phyloP scores from a whole-genome alignment of 2,888 invertebrate genomes.

The Subacronicta megacephala region DNA sequence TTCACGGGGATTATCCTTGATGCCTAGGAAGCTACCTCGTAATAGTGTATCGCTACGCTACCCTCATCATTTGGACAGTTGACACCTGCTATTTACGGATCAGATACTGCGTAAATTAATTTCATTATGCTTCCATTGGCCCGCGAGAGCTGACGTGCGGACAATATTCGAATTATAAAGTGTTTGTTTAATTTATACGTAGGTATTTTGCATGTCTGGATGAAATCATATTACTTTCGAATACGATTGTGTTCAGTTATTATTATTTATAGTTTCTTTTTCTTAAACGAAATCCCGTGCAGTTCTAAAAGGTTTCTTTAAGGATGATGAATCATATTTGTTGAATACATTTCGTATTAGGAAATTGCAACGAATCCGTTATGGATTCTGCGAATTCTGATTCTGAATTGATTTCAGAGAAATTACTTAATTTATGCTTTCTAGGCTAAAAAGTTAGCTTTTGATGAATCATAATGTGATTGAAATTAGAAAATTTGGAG shows the following conservation, averaged over 20 bases:
- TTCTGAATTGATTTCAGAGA: too few relatives aligned
- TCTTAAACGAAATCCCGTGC: too few relatives aligned
- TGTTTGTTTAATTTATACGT: conserved; percentile 24
- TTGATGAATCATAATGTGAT: too few relatives aligned
- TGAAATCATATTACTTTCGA: neutral
- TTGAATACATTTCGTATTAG: too few relatives aligned
- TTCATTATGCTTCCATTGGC: conserved; percentile 52
- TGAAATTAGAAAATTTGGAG: too few relatives aligned
- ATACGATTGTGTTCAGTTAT: neutral
- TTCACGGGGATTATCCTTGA: conserved; percentile 12
- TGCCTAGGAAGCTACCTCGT: conserved; percentile 14
- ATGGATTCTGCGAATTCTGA: too few relatives aligned
- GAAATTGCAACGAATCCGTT: too few relatives aligned
- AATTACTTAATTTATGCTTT: too few relatives aligned
- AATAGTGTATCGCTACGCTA: conserved; percentile 41
- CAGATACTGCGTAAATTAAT: conserved; percentile 60
- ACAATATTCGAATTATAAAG: conserved; percentile 30
- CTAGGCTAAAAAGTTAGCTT: too few relatives aligned
- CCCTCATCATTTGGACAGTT: conserved; percentile 65
- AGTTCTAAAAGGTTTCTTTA: too few relatives aligned
- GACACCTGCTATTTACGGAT: conserved; percentile 65
- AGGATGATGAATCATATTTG: too few relatives aligned
- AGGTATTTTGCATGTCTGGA: conserved; percentile 6
- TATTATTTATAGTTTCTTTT: neutral
- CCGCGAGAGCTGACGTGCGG: conserved; percentile 31